Evolutionary conservation across 1,140 invertebrate species (phyloP).

Genomic region (Heliothis subflexa): DNA sequence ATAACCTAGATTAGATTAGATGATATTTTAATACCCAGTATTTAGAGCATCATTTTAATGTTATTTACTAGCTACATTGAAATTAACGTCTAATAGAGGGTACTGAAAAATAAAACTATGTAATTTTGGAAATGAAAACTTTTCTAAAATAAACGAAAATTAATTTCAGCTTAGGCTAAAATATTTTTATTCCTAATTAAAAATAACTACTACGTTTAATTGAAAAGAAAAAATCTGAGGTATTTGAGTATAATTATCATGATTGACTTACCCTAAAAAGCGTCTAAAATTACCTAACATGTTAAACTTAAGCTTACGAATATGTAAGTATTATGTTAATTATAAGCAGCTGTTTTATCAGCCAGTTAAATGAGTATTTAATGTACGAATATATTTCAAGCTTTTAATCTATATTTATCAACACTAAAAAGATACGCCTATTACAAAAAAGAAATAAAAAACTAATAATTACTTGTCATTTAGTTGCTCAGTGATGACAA

Average conservation of each 20-base stretch:
- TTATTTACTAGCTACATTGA: background rate
- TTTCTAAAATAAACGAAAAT: background rate
- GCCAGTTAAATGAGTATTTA: background rate
- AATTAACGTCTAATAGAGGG: background rate
- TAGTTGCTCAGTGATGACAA: no score
- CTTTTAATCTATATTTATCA: background rate
- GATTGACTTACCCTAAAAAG: slow-evolving; percentile 7
- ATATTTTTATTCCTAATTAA: background rate
- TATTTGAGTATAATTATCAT: slow-evolving; percentile 15
- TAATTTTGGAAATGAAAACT: no score
- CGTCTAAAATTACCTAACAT: slow-evolving; percentile 11
- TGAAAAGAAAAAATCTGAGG: background rate
- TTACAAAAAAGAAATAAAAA: background rate
- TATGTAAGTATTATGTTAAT: background rate
- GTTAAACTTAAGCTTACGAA: background rate
- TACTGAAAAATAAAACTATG: background rate
- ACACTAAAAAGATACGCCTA: background rate
- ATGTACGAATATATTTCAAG: background rate
- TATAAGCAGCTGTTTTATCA: background rate
- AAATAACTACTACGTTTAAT: background rate
- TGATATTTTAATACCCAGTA: slow-evolving; percentile 8
- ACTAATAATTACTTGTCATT: background rate
- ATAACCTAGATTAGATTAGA: background rate
- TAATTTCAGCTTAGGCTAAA: background rate
- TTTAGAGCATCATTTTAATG: background rate